Evolutionary conservation across 2,888 invertebrate species (phyloP), one percentile per base, ranked within the genome.

Genomic region (Erebia ligea): DNA sequence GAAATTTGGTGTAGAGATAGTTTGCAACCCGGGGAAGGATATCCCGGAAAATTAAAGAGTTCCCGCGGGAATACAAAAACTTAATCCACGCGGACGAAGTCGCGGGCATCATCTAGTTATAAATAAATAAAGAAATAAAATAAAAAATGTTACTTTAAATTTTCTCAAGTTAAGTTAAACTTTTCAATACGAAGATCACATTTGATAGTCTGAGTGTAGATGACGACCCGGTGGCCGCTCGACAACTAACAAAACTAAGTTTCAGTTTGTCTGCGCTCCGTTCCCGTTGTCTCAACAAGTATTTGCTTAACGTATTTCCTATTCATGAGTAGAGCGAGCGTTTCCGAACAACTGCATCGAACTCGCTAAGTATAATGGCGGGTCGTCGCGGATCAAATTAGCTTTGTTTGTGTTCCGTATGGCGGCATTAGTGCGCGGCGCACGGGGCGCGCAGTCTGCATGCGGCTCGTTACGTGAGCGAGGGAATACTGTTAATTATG

Each of bases 311-410:
- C 52, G 52, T 52, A 54, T 54, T 54, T 19, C 2, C 17, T 19
- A 54, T 54, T 54, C 19, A 54, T 9, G 54, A 54, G 19, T 10
- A 10, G 9, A 54, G 19, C 19, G 50, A 50, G n/a, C n/a, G 54
- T 11, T 54, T 54, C 19, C 54, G 54, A 52, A 52, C 56, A 56
- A 56, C 56, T 56, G 56, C 21, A 19, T 56, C 56, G 19, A 25
- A 11, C 13, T 13, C 54, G 54, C 54, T 19, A 10, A 21, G 19
- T 54, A 2, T 21, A 56, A 56, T 13, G 21, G 3, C 4, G 4
- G 4, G 13, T 13, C 56, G 21, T 56, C 13, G 21, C 13, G 21
- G 56, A 11, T 6, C 19, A 21, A 21, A 56, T 56, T 56, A 56
- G 56, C 56, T 56, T 21, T 56, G 21, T 56, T 56, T 56, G 56